These are phyloP conservation scores for Poecilia gillii DNA, from an alignment of 2,797 vertebrate species.

Conservation along the genomic window DNA sequence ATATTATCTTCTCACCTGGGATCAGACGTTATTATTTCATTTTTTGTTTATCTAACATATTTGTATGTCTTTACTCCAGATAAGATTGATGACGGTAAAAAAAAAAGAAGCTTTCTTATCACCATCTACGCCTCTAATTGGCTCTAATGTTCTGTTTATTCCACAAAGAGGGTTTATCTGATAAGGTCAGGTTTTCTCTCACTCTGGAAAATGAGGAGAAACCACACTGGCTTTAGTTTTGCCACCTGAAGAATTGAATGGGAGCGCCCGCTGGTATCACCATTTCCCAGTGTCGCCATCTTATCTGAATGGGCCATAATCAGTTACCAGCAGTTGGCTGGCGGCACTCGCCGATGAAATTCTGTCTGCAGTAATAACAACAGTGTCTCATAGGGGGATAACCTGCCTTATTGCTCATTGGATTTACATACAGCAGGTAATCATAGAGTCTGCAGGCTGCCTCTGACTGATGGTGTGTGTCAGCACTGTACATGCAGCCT, in stretches of 20 bases:
- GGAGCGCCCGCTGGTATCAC: slow-evolving; percentile 37
- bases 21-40: background rate
- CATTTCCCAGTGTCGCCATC: slow-evolving; percentile 64
- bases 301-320: slow-evolving; percentile 58
- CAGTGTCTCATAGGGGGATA: slow-evolving; percentile 57
- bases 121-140: slow-evolving; percentile 37
- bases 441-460: slow-evolving; percentile 62
- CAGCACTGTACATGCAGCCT: slow-evolving; percentile 65
- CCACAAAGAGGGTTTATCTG: slow-evolving; percentile 38
- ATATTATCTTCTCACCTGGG: background rate
- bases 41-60: background rate
- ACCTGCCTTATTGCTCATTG: slow-evolving; percentile 71
- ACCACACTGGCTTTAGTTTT: slow-evolving; percentile 32
- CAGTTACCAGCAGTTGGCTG: slow-evolving; percentile 62
- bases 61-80: background rate
- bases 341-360: slow-evolving; percentile 54
- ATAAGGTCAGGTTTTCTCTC: slow-evolving; percentile 40
- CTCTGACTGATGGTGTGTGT: slow-evolving; percentile 76
- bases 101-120: slow-evolving; percentile 10
- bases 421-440: slow-evolving; percentile 79
- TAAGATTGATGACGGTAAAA: slow-evolving; percentile 11
- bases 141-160: slow-evolving; percentile 25
- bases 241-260: slow-evolving; percentile 38
- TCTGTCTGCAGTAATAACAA: slow-evolving; percentile 62
- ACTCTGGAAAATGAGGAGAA: slow-evolving; percentile 41